phyloP scores from a whole-genome alignment of 2,888 invertebrate species.

The Tridacna crocea region DNA sequence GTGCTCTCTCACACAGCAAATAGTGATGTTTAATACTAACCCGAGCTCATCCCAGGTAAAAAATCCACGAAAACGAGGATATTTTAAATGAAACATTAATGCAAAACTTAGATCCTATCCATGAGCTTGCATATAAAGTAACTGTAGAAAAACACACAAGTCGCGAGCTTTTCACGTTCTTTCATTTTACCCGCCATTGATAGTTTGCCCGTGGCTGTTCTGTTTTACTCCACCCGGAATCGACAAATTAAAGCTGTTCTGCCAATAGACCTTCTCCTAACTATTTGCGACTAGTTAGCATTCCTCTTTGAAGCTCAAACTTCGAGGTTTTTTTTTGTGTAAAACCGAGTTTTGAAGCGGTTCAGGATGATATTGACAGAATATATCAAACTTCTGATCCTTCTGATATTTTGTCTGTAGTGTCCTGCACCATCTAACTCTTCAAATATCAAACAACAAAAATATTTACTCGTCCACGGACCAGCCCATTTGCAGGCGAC shows the following conservation, averaged over 20 bases:
- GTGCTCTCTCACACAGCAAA: not conserved
- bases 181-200: slow-evolving; percentile 37
- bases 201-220: slow-evolving; percentile 1
- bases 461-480: too few relatives aligned
- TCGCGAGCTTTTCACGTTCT: not conserved
- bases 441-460: too few relatives aligned
- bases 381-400: too few relatives aligned
- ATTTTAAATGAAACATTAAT: slow-evolving; percentile 76
- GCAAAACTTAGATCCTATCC: not conserved
- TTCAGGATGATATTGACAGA: too few relatives aligned
- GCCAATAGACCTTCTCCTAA: not conserved
- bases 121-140: not conserved
- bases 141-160: not conserved
- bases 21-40: slow-evolving; percentile 56
- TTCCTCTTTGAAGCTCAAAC: too few relatives aligned
- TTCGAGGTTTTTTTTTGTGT: too few relatives aligned
- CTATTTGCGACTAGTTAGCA: not conserved
- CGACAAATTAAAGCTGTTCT: not conserved
- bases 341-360: too few relatives aligned
- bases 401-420: too few relatives aligned
- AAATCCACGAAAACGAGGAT: slow-evolving; percentile 72
- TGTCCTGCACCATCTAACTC: too few relatives aligned
- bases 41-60: slow-evolving; percentile 77
- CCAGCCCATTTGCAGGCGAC: too few relatives aligned
- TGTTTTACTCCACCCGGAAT: slow-evolving; percentile 5